phyloP scores from a whole-genome alignment of 2,113 vertebrate species.

The Cariama cristata region DNA sequence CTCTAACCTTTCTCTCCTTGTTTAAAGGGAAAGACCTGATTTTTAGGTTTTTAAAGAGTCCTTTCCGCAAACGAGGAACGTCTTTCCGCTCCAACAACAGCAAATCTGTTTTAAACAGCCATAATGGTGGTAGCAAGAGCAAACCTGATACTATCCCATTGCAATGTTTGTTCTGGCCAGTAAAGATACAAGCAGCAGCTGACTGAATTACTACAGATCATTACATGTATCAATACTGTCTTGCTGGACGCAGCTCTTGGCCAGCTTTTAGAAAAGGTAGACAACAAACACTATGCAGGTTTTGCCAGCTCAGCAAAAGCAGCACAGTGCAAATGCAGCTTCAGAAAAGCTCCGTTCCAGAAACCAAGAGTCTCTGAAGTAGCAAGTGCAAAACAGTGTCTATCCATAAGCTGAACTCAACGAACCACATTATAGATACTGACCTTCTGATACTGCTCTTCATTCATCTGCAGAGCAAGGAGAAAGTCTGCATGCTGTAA shows the following conservation, averaged over 20 bases:
- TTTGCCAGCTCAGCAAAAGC: constrained; percentile 1
- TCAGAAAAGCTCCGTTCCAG: not conserved
- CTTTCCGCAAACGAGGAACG: not conserved
- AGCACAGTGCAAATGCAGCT: not conserved
- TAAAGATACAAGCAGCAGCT: not conserved
- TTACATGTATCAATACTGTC: constrained; percentile 14
- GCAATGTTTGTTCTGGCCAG: constrained; percentile 1
- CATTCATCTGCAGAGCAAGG: constrained; percentile 95
- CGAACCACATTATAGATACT: not conserved
- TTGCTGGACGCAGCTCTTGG: not conserved
- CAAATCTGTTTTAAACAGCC: not conserved
- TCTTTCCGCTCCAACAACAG: not conserved
- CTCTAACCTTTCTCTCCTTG: not conserved
- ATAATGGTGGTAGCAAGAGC: not conserved
- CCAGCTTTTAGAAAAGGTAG: not conserved
- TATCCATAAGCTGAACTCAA: not conserved
- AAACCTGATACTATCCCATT: not conserved
- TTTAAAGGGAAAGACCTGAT: not conserved
- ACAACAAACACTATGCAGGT: not conserved
- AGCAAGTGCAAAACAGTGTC: not conserved
- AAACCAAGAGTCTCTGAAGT: not conserved
- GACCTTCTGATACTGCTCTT: constrained; percentile 97
- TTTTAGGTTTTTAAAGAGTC: not conserved
- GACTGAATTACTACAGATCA: constrained; percentile 19
- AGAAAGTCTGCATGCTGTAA: constrained; percentile 94